Evolutionary conservation across 2,888 invertebrate species (phyloP).

Genomic region (Invenusta paracnida): DNA sequence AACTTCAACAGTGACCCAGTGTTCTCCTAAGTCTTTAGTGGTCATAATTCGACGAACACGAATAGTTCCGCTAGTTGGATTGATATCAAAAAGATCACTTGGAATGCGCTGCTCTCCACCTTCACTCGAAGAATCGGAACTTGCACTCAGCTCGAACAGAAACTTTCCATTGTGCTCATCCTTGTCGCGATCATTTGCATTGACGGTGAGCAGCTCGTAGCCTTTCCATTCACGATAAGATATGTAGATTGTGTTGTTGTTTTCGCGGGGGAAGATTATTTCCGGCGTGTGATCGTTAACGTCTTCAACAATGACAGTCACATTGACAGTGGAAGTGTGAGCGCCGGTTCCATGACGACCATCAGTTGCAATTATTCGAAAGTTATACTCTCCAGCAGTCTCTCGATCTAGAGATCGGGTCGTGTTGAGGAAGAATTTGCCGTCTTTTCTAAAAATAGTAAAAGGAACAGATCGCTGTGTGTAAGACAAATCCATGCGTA

Average conservation of each 20-base stretch:
- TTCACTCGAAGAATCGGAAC: not conserved
- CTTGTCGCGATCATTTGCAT: slow-evolving; percentile 4
- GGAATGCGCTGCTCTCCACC: not conserved
- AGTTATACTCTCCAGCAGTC: not conserved
- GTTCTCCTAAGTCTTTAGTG: not conserved
- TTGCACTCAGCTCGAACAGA: not conserved
- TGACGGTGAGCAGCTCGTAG: slow-evolving; percentile 3
- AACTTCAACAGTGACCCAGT: not conserved
- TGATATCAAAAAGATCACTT: not conserved
- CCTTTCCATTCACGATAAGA: slow-evolving; percentile 16
- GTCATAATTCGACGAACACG: not conserved
- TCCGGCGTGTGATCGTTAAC: slow-evolving; percentile 32
- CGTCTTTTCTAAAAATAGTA: not conserved
- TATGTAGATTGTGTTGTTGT: not conserved
- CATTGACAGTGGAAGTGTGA: not conserved
- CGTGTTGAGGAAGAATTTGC: slow-evolving; percentile 12
- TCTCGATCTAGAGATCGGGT: slow-evolving; percentile 18
- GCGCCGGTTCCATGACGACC: not conserved
- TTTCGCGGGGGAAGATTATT: not conserved
- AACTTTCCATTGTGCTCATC: not conserved
- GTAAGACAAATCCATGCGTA: not conserved
- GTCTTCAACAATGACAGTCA: not conserved
- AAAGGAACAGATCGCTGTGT: not conserved
- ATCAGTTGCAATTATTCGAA: slow-evolving; percentile 23
- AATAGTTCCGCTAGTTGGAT: not conserved